Evolutionary conservation across 2,113 vertebrate genomes (phyloP), one percentile per base, ranked within the genome.

Genomic region (Drymodes brunneopygia): DNA sequence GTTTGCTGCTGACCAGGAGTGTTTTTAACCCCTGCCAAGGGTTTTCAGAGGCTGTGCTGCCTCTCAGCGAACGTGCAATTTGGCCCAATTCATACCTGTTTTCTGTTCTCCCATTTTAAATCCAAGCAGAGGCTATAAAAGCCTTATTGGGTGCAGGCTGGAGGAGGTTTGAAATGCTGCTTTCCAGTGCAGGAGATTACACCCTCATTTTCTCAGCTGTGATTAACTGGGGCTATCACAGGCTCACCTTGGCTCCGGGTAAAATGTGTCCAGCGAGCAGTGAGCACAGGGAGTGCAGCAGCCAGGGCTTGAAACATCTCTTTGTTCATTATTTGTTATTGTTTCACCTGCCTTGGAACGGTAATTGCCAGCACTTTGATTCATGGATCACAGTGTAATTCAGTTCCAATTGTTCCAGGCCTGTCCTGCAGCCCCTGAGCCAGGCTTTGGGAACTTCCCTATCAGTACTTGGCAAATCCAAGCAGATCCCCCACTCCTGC

Each of bases 291-390:
- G 15, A 81, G 69, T 81, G 64, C 77, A 93, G 72, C 96, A 95
- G 93, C 66, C 60, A 51, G 83, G 79, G 48, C 82, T 90, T 85
- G 60, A 95, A 97, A 61, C 27, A 25, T 94, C 42, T 79, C 88
- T 93, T 53, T 69, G 95, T 97, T 97, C 94, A 42, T 92, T 96
- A 95, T 74, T 96, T 90, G 92, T 40, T 95, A 82, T 97, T 97
- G 92, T 96, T 96, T 96, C 90, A 96, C 95, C 92, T 94, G 36
- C 81, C 84, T 96, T 73, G 89, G 90, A 86, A 94, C 75, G 90
- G 93, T 86, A 92, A 97, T 97, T 96, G 96, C 4, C 54, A 88
- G 91, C 0, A 4, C 62, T 96, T 95, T 94, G 92, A 96, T 62
- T n/a, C 93, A 54, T 60, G 92, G 85, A 66, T 93, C 92, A 74